phyloP scores from a whole-genome alignment of 1,140 invertebrate species.

The Muscidifurax raptorellus region DNA sequence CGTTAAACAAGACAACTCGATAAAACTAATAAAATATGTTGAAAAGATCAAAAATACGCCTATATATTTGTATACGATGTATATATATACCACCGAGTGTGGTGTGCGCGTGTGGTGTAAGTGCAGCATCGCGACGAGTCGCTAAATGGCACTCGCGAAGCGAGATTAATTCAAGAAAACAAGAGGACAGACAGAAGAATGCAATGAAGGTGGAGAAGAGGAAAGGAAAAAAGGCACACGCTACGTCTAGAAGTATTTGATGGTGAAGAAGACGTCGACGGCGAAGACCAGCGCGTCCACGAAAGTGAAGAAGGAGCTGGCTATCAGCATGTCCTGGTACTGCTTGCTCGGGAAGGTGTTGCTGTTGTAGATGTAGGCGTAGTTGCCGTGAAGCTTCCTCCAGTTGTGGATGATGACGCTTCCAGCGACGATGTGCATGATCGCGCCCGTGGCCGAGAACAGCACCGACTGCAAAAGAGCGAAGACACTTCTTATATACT shows the following conservation, averaged over 20 bases:
- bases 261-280: conserved; percentile 76
- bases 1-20: neutral
- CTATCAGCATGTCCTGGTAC: conserved; percentile 79
- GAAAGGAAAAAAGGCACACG: neutral
- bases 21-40: neutral
- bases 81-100: neutral
- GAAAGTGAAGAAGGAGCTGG: conserved; percentile 77
- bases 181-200: neutral
- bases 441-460: conserved; percentile 79
- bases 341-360: conserved; percentile 77
- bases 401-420: conserved; percentile 80
- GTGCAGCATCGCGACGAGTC: neutral
- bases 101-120: neutral
- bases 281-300: conserved; percentile 75
- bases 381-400: conserved; percentile 67
- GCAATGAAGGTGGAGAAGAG: neutral
- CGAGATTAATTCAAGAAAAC: neutral
- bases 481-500: neutral
- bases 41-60: neutral
- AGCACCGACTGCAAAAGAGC: conserved; percentile 73
- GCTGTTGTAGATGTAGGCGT: conserved; percentile 71
- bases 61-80: neutral
- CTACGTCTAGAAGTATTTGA: conserved; percentile 63
- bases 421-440: conserved; percentile 80
- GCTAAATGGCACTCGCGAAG: conserved; percentile 23